Percentiles rank a stretch among this genome's conserved stretches.
These are phyloP conservation scores for Apostichopus leukothele DNA, from an alignment of 53 echinoderm and acorn worm species.

Conservation along the genomic window DNA sequence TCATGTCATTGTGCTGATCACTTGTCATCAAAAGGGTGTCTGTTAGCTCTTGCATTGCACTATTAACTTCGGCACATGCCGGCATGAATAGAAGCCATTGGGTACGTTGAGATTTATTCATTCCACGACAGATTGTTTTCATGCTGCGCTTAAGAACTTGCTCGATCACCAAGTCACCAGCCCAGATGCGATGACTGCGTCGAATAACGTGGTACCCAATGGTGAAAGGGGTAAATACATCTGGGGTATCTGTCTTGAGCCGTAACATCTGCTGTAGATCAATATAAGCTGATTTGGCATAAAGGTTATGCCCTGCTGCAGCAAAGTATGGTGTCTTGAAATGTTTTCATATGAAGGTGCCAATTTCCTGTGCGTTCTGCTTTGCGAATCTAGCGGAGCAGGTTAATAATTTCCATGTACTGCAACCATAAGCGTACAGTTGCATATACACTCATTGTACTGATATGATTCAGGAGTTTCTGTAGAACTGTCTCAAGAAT, in stretches of 20 bases:
- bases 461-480: neutral
- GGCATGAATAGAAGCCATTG: slow-evolving; percentile 54
- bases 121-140: slow-evolving; percentile 55
- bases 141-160: slow-evolving; percentile 62
- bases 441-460: neutral
- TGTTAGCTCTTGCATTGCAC: slow-evolving; percentile 64
- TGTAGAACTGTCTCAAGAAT: slow-evolving; percentile 26
- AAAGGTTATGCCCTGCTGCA: slow-evolving; percentile 66
- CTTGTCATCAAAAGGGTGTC: slow-evolving; percentile 40
- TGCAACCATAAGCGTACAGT: slow-evolving; percentile 48
- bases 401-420: slow-evolving; percentile 53
- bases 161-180: slow-evolving; percentile 60
- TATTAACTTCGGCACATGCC: slow-evolving; percentile 50
- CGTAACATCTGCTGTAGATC: slow-evolving; percentile 42
- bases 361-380: slow-evolving; percentile 58
- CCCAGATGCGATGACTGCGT: slow-evolving; percentile 62
- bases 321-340: slow-evolving; percentile 62
- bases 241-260: slow-evolving; percentile 31
- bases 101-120: slow-evolving; percentile 48
- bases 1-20: slow-evolving; percentile 58
- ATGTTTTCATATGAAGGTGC: slow-evolving; percentile 50
- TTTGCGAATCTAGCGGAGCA: slow-evolving; percentile 39
- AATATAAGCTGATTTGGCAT: slow-evolving; percentile 59
- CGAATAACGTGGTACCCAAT: slow-evolving; percentile 56
- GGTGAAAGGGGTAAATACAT: slow-evolving; percentile 38